Percentiles rank a stretch among this genome's conserved stretches.
Evolutionary conservation across 2,888 invertebrate species (phyloP).

Genomic region (Agrochola lota): DNA sequence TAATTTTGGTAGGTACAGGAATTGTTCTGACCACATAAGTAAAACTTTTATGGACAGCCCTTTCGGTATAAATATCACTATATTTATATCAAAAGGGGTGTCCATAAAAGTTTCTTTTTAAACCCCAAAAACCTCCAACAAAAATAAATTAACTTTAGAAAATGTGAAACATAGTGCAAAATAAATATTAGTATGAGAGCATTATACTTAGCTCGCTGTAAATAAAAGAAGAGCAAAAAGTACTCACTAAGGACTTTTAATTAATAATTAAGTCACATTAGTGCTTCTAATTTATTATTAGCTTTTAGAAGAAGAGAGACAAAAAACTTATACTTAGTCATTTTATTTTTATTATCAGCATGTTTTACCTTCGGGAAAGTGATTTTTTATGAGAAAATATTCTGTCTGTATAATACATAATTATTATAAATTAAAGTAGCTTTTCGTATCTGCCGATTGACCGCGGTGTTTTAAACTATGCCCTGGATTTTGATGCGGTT

Average conservation of each 20-base stretch:
- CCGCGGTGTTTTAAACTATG: no score
- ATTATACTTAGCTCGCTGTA: slow-evolving; percentile 10
- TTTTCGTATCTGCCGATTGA: no score
- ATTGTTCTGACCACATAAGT: no score
- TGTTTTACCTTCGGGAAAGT: background rate
- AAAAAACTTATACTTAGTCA: background rate
- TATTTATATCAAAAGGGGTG: no score
- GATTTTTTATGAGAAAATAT: background rate
- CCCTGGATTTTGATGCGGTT: no score
- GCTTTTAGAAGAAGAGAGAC: background rate
- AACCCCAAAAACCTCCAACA: no score
- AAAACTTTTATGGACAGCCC: no score
- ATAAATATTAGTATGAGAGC: slow-evolving; percentile 5
- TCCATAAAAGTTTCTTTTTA: no score
- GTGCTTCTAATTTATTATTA: background rate
- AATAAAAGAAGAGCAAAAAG: slow-evolving; percentile 23
- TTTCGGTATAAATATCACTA: no score
- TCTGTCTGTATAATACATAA: no score
- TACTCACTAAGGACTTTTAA: slow-evolving; percentile 5
- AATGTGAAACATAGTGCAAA: background rate
- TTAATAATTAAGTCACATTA: slow-evolving; percentile 31
- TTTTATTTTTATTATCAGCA: background rate
- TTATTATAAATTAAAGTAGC: no score
- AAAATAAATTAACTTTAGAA: background rate
- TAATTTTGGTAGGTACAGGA: no score